Evolutionary conservation across 1,140 invertebrate genomes (phyloP), one percentile per base, ranked within the genome.

Genomic region (Pemphigus obesinymphae): DNA sequence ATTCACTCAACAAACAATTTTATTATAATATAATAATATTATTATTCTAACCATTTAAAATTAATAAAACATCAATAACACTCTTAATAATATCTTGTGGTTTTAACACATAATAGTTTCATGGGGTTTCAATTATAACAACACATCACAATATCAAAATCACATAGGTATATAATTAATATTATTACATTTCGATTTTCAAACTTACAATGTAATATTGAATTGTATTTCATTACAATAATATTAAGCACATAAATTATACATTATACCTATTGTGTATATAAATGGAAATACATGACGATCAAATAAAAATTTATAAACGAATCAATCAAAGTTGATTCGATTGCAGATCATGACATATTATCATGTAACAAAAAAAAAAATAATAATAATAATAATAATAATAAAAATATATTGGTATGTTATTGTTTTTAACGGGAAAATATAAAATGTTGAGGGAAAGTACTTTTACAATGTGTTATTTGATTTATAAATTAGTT

Each of bases 1-100:
- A 70, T 72, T 72, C 68, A 72, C 26, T 85, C 88, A 1, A 87
- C 89, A 84, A 87, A 90, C 84, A 87, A 90, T 89, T 92, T 93
- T 86, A 90, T 89, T 87, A 82, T 7, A 83, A 45, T 75, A 26
- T 58, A 83, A 48, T 81, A 83, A 43, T 31, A 76, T 34, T 26
- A 11, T 45, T 45, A 11, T 45, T 63, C 40, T 43, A 37, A 43
- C 5, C 48, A 23, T 53, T 72, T 48, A 45, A 23, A 72, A 73
- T 31, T 31, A 48, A 73, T 34, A n/a, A 31, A n/a, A 73, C 45
- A 50, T n/a, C 26, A 73, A 50, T 20, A 50, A 73, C 70, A 73
- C 43, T 20, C 70, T n/a, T 17, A 70, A 13, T 23, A 45, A 13
- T 72, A 73, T 73, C 17, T 70, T 70, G 13, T 68, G 3, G 23